Base-by-base conservation (phyloP, 2,797 vertebrate species). In the Premnoplex brunnescens region DNA sequence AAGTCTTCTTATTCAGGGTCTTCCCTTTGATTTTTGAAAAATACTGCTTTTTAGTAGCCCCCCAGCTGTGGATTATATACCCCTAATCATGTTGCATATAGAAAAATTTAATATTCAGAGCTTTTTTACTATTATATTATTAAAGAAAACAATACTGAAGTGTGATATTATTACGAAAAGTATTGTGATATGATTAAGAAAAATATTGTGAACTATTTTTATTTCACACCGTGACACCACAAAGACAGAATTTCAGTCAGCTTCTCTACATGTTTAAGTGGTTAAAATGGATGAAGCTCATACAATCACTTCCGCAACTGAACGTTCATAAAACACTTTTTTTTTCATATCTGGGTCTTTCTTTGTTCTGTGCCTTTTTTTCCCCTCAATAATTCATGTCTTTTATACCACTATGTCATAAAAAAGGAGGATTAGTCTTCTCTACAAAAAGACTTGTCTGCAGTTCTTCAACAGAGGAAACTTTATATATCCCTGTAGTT, bases 21-120 rank as follows among this genome's bases (percentile, higher is more conserved):
- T 24, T 88, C 48, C 41, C 36, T 63, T 37, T 69, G 51, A 83
- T 78, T 91, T 94, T 82, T 81, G 52, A 89, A 89, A 91, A 96
- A 76, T 73, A 21, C 32, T 73, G 10, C 36, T 64, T 66, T 34
- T 64, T 76, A 94, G 44, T 36, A 68, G 84, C 28, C 51, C 64
- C 8, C 60, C 76, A 89, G 62, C 88, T 74, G 34, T 37, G 62
- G 36, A 58, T 74, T 85, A 77, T 60, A 48, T 75, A 89, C 34
- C 89, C n/a, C 51, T 68, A 63, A 77, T 74, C 32, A 80, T 52
- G 43, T 30, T 74, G 14, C 36, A 68, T 69, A 11, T 37, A 74
- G n/a, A 85, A 66, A 6, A 67, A 74, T 52, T 56, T 69, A 48
- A 76, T 67, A 79, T 39, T 89, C 51, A 73, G 32, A 34, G 9